Evolutionary conservation across 1,140 invertebrate genomes (phyloP), one percentile per base, ranked within the genome.

Genomic region (Hyles euphorbiae): DNA sequence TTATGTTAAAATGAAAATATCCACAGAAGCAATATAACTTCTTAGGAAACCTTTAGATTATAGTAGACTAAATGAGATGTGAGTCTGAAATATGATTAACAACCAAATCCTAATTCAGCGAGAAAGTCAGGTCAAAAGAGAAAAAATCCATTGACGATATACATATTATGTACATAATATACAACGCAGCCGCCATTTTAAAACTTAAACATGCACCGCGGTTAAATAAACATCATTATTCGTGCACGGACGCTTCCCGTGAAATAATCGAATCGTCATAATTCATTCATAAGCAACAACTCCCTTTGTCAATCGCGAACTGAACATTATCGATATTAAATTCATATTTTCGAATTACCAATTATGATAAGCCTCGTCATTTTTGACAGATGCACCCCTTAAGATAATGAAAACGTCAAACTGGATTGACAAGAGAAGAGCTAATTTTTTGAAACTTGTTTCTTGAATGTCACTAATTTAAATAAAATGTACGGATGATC

Each of bases 291-390:
- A 48, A 71, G 49, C 68, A 22, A 22, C 71, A 70, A 69, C 74
- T 65, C 69, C 70, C 74, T 72, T 78, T 78, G 76, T 81, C 60
- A 67, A 60, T 54, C 62, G 60, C 56, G 70, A 73, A 60, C 62
- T 66, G 70, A 81, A 81, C 60, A 77, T 70, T 53, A 63, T 62
- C 62, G 63, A 71, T 65, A 61, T 61, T 54, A 67, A 67, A 63
- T 68, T 68, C 53, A 63, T 66, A 67, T 77, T 69, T 72, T 74
- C 75, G 68, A 74, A 68, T 50, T 46, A 34, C 61, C 67, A 74
- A 80, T 81, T 61, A 80, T 73, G 83, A 87, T 87, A 83, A 87
- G 70, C 48, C 65, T 51, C 68, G 68, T 77, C 75, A 77, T 76
- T 72, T 71, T 70, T 74, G 70, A 73, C 65, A 68, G 63, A 62